Base-by-base conservation (phyloP, 2,113 vertebrate genomes). In the Manacus vitellinus region DNA sequence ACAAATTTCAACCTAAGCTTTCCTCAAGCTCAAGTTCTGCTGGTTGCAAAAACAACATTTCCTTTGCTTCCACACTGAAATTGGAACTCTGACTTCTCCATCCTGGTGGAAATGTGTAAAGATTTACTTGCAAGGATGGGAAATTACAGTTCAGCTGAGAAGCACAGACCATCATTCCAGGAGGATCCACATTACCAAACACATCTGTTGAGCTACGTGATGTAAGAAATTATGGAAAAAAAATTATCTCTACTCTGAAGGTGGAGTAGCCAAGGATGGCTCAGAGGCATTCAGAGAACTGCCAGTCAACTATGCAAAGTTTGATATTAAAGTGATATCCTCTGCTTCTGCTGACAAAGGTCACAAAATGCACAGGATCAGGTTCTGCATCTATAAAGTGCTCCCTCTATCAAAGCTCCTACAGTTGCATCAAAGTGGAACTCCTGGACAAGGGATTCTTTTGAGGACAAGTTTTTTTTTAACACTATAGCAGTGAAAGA, bases 1-100 rank as follows among this genome's bases (percentile, higher is more conserved):
- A 80, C 59, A 67, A 92, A 93, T 21, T 74, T 70, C 90, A 80
- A 47, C 19, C 72, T 62, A 33, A 83, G 41, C n/a, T 66, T 90
- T 67, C 67, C 27, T 44, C 24, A 15, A 65, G 35, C 41, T 51
- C 33, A 28, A 65, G 8, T 30, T 63, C 80, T 77, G 54, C 9
- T 52, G 39, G 41, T 37, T 72, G 17, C 65, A 72, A 75, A 85
- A 3, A 0, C 55, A 52, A 47, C 16, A n/a, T 30, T 52, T 43
- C 55, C 37, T 73, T 22, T 47, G 37, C 23, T 85, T 52, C 62
- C 67, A 79, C 33, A 4, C 3, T 47, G 16, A 51, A 75, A 33
- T 0, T 13, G 51, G 20, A 56, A 59, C 22, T 72, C 58, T 52
- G 76, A 15, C 17, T 66, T 65, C 55, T 73, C 79, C 47, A 14